Percentiles rank a stretch among this genome's conserved stretches.
phyloP scores from a whole-genome alignment of 2,113 vertebrate genomes.

The Salvator merianae region DNA sequence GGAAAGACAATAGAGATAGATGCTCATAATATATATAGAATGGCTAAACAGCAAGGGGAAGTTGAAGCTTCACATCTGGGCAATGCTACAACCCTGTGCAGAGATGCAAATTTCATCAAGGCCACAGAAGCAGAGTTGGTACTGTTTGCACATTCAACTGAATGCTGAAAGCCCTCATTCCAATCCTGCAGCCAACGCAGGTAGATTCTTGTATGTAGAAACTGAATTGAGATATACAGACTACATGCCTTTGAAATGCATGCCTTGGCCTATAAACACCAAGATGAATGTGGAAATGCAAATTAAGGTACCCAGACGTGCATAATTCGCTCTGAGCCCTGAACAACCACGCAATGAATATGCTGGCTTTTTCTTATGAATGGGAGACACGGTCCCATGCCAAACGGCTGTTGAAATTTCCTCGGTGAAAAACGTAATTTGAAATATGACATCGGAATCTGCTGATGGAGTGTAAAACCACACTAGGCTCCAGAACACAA shows the following conservation, averaged over 20 bases:
- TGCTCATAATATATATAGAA: not conserved
- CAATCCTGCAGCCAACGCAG: no score
- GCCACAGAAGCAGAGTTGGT: not conserved
- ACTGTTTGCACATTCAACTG: no score
- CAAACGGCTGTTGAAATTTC: not conserved
- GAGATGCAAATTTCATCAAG: no score
- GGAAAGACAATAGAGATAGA: slow-evolving; percentile 19
- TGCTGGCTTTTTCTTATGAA: no score
- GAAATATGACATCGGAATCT: not conserved
- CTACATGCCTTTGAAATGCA: no score
- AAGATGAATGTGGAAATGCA: not conserved
- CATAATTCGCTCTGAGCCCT: no score
- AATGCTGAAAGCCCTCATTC: no score
- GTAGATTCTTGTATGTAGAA: no score
- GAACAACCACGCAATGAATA: not conserved
- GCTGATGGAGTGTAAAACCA: not conserved
- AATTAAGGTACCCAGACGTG: no score
- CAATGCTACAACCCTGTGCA: not conserved
- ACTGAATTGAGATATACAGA: not conserved
- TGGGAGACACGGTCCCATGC: not conserved
- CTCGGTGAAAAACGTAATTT: no score
- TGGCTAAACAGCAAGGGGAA: not conserved
- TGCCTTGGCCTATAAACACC: not conserved
- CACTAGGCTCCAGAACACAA: not conserved
- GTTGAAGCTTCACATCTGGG: not conserved